Evolutionary conservation across 1,140 invertebrate genomes (phyloP).

Genomic region (Drosophila takahashii): DNA sequence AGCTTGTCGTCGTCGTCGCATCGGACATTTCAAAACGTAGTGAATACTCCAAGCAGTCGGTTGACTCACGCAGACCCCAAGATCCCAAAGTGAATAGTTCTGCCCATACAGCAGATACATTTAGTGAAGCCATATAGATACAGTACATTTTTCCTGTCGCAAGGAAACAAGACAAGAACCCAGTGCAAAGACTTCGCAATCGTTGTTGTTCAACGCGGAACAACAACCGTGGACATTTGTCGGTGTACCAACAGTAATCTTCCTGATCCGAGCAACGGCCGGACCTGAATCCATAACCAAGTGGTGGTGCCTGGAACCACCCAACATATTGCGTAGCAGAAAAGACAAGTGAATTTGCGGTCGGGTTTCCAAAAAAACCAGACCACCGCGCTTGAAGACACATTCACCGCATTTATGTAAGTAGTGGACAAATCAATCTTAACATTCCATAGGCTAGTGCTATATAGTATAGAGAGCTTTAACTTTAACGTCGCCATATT

Average conservation of each 20-base stretch:
- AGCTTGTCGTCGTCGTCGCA: neutral
- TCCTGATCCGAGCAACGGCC: conserved; percentile 55
- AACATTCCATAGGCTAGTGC: neutral
- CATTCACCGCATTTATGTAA: conserved; percentile 59
- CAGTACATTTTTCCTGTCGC: conserved; percentile 30
- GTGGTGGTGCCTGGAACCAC: conserved; percentile 73
- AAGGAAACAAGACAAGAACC: conserved; percentile 4
- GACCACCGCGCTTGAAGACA: conserved; percentile 67
- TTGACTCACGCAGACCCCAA: conserved; percentile 57
- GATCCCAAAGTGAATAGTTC: conserved; percentile 40
- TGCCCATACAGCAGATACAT: neutral
- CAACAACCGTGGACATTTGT: conserved; percentile 61
- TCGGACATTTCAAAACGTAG: conserved; percentile 39
- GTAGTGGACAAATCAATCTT: conserved; percentile 38
- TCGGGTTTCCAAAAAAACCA: conserved; percentile 62
- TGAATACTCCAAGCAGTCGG: conserved; percentile 63
- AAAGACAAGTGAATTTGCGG: conserved; percentile 56
- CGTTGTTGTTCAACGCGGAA: conserved; percentile 58
- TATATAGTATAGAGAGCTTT: conserved; percentile 27
- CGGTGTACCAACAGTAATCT: conserved; percentile 10
- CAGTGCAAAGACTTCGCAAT: conserved; percentile 19
- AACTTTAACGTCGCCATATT: conserved; percentile 56
- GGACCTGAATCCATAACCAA: conserved; percentile 37
- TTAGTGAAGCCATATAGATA: neutral
- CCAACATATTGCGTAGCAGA: conserved; percentile 62